Base-by-base conservation (phyloP, 2,888 invertebrate species). In the Eupeodes latifasciatus region DNA sequence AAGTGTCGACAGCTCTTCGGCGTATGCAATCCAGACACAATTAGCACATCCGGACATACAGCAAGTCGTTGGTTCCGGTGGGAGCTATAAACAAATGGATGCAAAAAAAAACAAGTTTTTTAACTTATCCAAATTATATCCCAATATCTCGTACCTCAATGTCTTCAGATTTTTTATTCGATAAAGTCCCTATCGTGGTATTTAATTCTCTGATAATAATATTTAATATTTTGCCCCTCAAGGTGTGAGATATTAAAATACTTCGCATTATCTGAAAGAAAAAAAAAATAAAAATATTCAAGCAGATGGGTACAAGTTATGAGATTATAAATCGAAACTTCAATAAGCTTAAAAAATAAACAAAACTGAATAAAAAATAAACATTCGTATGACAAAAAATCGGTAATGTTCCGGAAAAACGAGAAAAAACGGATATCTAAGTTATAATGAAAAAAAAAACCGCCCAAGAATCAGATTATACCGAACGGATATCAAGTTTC, bases 11-110 rank as follows among this genome's bases (percentile, higher is more conserved):
- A 98, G 91, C 34, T 96, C 95, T 91, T 98, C 97, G 0, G 98
- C 98, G 94, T 98, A 98, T 16, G 96, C 95, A 74, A 99, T 96
- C 96, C 97, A 98, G 6, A 99, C 98, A 93, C 99, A 99, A 93
- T 98, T 98, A 0, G 96, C 95, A 94, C 99, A 99, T 0, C 98
- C 98, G 0, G 98, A 97, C 95, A 97, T 97, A 91, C 98, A 99
- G 93, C 98, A 99, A 40, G 95, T 96, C 4, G 97, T 96, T 0
- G 98, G 98, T 81, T 94, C 93, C 6, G 93, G 92, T 19, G 94
- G 94, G 16, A 94, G 86, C 94, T 94, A 71, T 14, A 82, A 83
- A 78, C 47, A 81, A 78, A 11, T 47, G 4, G 1, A 55, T 2
- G 0, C 27, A 19, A 59, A 59, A 59, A 6, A 78, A 19, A 71